phyloP scores from a whole-genome alignment of 2,797 vertebrate species.

The Melanotaenia trifasciata region DNA sequence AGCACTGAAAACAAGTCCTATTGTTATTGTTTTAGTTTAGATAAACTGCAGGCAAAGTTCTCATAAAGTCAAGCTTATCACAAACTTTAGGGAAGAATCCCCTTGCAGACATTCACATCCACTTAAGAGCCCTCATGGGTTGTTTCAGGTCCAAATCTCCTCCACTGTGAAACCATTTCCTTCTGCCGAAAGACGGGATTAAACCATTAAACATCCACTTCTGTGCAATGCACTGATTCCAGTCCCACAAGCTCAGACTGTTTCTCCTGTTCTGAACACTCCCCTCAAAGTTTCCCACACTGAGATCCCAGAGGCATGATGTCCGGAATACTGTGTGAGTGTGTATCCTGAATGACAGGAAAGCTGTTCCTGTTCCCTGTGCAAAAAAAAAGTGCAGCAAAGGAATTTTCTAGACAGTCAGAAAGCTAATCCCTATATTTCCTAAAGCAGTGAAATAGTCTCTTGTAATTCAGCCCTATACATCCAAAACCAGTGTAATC shows the following conservation, averaged over 20 bases:
- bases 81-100: constrained; percentile 36
- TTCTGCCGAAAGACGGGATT: constrained; percentile 25
- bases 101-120: constrained; percentile 25
- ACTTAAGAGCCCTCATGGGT: constrained; percentile 37
- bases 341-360: constrained; percentile 80
- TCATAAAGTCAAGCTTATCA: constrained; percentile 19
- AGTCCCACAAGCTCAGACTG: constrained; percentile 53
- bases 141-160: constrained; percentile 34
- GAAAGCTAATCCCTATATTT: constrained; percentile 24
- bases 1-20: constrained; percentile 30
- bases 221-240: constrained; percentile 44
- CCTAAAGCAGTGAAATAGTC: constrained; percentile 19
- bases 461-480: constrained; percentile 6
- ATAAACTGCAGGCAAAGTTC: constrained; percentile 39
- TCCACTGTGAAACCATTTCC: constrained; percentile 39
- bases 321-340: constrained; percentile 72
- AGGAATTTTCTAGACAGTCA: constrained; percentile 53
- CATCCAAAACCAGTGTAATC: constrained; percentile 24
- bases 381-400: constrained; percentile 28
- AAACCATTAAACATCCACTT: constrained; percentile 56
- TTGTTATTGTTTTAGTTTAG: constrained; percentile 32
- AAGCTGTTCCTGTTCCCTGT: constrained; percentile 68
- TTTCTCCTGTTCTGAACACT: constrained; percentile 65
- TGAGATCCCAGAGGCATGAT: constrained; percentile 68
- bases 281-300: constrained; percentile 75